A percentile compares a stretch with the other conserved stretches of the same genome.
Conservation (phyloP, 2,888 invertebrate genomes). For the Cataglyphis livida region DNA sequence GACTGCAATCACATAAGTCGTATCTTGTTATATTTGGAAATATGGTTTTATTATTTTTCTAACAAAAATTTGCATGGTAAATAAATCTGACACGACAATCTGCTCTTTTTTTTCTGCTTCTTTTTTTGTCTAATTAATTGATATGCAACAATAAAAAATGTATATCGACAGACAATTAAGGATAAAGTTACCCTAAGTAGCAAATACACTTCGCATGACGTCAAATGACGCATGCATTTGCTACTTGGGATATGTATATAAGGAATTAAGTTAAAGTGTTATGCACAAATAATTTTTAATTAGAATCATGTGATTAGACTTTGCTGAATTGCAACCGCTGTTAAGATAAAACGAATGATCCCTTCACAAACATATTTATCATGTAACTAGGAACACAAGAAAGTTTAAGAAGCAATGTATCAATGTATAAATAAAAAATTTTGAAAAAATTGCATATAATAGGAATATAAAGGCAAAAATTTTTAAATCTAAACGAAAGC, state of each 20-base stretch:
- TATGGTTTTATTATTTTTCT: constrained; percentile 9
- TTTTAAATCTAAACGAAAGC: neutral
- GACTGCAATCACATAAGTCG: constrained; percentile 91
- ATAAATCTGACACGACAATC: constrained; percentile 44
- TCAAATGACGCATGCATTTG: neutral
- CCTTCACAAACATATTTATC: constrained; percentile 46
- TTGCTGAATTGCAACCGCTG: constrained; percentile 85
- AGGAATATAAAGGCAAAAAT: neutral
- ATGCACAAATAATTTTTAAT: constrained; percentile 60
- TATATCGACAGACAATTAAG: neutral
- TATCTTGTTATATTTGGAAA: constrained; percentile 66
- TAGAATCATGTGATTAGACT: constrained; percentile 74
- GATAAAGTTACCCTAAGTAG: neutral
- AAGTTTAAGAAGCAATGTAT: constrained; percentile 3
- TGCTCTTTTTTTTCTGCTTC: constrained; percentile 12
- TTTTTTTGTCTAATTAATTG: neutral
- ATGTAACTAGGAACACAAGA: constrained; percentile 4
- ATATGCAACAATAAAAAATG: constrained; percentile 17
- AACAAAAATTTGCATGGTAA: constrained; percentile 57
- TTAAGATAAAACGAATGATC: constrained; percentile 78
- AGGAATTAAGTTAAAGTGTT: constrained; percentile 46
- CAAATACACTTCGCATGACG: neutral
- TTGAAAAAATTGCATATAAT: constrained; percentile 25
- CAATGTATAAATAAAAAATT: constrained; percentile 2
- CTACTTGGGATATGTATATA: neutral